These are phyloP conservation scores for Mormyrus proboscirostris DNA, from an alignment of 2,797 vertebrate species.

Conservation along the genomic window DNA sequence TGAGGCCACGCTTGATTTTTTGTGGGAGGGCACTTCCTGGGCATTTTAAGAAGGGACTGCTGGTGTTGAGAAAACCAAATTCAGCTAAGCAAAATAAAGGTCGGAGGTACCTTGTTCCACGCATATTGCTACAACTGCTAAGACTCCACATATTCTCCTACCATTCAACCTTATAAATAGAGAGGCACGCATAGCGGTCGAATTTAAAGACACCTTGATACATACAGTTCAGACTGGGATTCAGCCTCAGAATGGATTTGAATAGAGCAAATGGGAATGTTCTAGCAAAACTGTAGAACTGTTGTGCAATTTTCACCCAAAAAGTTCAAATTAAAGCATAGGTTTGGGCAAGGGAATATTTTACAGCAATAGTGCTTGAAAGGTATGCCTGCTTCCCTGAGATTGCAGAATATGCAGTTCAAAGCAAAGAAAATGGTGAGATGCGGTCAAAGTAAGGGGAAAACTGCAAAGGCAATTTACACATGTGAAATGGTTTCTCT, in stretches of 20 bases:
- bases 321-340: not conserved
- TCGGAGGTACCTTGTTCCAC: not conserved
- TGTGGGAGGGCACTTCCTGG: conserved; percentile 51
- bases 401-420: conserved; percentile 8
- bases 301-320: not conserved
- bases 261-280: not conserved
- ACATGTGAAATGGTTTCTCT: conserved; percentile 5
- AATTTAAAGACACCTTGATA: not conserved
- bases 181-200: not conserved
- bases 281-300: not conserved
- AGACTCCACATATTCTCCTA: not conserved
- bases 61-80: conserved; percentile 46
- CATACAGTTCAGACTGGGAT: not conserved
- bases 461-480: conserved; percentile 4
- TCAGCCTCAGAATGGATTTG: not conserved
- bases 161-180: not conserved
- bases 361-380: not conserved
- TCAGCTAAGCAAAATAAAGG: conserved; percentile 44
- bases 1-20: conserved; percentile 13
- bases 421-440: conserved; percentile 1
- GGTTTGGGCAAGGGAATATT: not conserved
- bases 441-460: not conserved
- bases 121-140: not conserved
- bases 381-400: not conserved
- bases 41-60: conserved; percentile 48